Conservation (phyloP, 2,888 invertebrate species). For the Cabera pusaria region DNA sequence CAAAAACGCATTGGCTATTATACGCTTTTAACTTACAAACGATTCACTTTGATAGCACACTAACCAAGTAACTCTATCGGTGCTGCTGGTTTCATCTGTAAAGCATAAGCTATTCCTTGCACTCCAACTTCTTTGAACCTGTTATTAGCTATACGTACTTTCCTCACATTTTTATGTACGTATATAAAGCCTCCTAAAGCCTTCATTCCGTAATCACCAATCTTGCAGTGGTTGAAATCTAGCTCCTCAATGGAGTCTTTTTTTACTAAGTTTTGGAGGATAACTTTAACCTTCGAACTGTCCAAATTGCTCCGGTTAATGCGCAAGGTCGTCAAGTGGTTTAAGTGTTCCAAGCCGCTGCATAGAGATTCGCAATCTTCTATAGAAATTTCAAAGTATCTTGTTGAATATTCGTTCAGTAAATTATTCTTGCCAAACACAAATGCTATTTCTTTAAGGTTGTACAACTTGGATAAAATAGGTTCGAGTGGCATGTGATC, state of each 20-base stretch:
- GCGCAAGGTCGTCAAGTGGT: slow-evolving; percentile 74
- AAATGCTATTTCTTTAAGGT: slow-evolving; percentile 77
- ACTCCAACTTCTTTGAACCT: slow-evolving; percentile 79
- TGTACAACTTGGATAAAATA: slow-evolving; percentile 75
- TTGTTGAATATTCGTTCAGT: slow-evolving; percentile 77
- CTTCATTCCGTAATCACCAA: slow-evolving; percentile 85
- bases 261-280: slow-evolving; percentile 79
- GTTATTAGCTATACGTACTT: slow-evolving; percentile 81
- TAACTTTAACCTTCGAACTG: slow-evolving; percentile 81
- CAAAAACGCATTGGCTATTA: too few species aligned
- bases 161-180: slow-evolving; percentile 70
- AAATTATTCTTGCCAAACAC: slow-evolving; percentile 72
- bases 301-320: slow-evolving; percentile 85
- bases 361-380: slow-evolving; percentile 84
- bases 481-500: slow-evolving; percentile 84
- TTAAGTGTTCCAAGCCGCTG: slow-evolving; percentile 70
- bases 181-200: slow-evolving; percentile 84
- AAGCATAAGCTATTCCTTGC: slow-evolving; percentile 78
- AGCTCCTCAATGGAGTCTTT: slow-evolving; percentile 81
- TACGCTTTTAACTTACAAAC: too few species aligned
- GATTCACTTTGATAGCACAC: too few species aligned
- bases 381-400: slow-evolving; percentile 85
- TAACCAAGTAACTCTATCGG: slow-evolving; percentile 71
- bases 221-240: slow-evolving; percentile 86
- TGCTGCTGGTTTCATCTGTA: slow-evolving; percentile 75